These are phyloP conservation scores for Diabrotica balteata DNA, from an alignment of 2,888 invertebrate species.

Conservation along the genomic window DNA sequence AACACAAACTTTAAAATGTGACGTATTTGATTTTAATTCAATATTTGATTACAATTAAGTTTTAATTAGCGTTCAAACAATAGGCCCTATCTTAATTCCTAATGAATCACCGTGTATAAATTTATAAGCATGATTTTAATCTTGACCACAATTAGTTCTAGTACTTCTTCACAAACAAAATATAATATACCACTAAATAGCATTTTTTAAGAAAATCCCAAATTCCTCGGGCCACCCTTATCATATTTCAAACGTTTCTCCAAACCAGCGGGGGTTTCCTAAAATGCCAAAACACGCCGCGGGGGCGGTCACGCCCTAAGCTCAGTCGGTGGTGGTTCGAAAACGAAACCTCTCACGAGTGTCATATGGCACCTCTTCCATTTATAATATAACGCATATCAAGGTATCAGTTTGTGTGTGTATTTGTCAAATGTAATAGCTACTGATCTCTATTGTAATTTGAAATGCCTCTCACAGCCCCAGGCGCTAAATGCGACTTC, in stretches of 20 bases:
- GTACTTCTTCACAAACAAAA: no score
- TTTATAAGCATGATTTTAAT: no score
- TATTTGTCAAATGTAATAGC: slow-evolving; percentile 1
- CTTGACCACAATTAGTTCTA: no score
- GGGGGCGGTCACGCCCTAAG: background rate
- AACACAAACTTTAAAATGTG: no score
- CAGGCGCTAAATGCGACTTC: no score
- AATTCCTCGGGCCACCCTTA: background rate
- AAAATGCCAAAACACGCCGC: background rate
- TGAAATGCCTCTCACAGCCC: slow-evolving; percentile 6
- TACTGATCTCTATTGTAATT: slow-evolving; percentile 3
- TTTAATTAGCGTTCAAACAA: no score
- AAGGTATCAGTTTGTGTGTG: slow-evolving; percentile 4
- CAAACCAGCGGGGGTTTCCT: background rate
- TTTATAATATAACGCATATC: slow-evolving; percentile 2
- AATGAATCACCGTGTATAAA: no score
- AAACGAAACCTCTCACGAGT: slow-evolving; percentile 6
- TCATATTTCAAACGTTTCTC: slow-evolving; percentile 6
- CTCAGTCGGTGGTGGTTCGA: slow-evolving; percentile 1
- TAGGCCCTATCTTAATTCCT: no score
- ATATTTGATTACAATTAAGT: no score
- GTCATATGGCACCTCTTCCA: slow-evolving; percentile 4
- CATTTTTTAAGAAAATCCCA: no score
- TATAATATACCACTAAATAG: no score
- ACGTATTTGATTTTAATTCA: no score